Evolutionary conservation across 2,888 invertebrate genomes (phyloP), one percentile per base, ranked within the genome.

Genomic region (Scelioninae gen. 2): DNA sequence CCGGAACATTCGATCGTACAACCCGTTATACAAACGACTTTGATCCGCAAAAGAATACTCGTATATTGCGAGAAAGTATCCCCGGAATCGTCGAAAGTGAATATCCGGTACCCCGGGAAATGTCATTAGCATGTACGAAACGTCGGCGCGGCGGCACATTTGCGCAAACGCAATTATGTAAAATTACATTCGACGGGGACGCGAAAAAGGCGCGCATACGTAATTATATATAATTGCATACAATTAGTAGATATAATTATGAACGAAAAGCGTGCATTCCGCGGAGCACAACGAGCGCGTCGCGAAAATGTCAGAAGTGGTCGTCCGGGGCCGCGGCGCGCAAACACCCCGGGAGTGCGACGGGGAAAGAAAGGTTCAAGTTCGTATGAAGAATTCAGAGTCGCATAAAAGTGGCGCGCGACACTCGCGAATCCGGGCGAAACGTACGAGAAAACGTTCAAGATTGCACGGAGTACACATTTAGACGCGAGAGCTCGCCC

Each of bases 341-440:
- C 48, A 65, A 65, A 55, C 65, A 55, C 33, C 25, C 4, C 25
- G 25, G 4, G 22, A 2, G 37, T 9, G 53, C 15, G 39, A 33
- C 53, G 45, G 1, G 46, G 45, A 18, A 22, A 22, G 64, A 37
- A 33, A 58, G 55, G 45, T 53, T 74, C 64, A 74, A 74, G 64
- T 71, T 74, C 68, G 71, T 64, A 73, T 72, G 65, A 75, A 75
- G 75, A 75, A 75, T 75, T 72, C 69, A 75, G 55, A 65, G 64
- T 45, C 45, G 75, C 57, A 72, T 75, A 72, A 72, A 72, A 72
- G 75, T 75, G 64, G 53, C 67, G 61, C 60, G 68, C 64, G 64
- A 75, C 68, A 72, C 64, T 72, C 61, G 71, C 74, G 55, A 65
- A 69, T 75, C 72, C 69, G 72, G 64, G 75, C 72, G 65, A 65